Conservation (phyloP, 2,797 vertebrate species). For the Mus minutoides region DNA sequence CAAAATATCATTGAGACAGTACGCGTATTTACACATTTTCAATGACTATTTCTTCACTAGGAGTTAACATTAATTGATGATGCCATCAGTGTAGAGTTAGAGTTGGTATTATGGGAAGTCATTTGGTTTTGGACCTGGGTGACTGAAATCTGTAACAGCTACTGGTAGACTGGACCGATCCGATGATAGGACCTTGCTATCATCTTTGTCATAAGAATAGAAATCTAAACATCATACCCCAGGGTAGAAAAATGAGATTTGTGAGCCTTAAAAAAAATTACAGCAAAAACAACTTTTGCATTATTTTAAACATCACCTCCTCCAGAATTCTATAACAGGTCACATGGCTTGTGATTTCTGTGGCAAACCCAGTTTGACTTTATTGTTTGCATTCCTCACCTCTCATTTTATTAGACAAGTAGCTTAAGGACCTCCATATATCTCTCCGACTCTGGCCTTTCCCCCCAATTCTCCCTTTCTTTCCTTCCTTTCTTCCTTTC, state of each 20-base stretch:
- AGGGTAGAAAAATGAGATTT: background rate
- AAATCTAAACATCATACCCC: constrained; percentile 29
- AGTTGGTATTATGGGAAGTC: background rate
- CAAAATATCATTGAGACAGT: background rate
- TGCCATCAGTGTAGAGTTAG: background rate
- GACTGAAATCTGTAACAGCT: background rate
- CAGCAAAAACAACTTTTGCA: background rate
- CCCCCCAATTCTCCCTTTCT: too few species aligned
- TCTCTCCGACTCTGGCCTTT: background rate
- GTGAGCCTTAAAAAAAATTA: background rate
- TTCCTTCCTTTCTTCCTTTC: too few species aligned
- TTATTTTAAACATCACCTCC: background rate
- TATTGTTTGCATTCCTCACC: background rate
- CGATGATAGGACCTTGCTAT: background rate
- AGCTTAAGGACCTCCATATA: background rate
- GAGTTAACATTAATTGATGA: background rate
- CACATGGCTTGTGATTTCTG: background rate
- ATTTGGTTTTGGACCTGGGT: background rate
- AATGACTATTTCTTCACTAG: background rate
- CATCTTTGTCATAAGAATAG: background rate
- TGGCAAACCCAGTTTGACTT: background rate
- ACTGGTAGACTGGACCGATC: background rate
- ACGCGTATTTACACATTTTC: background rate
- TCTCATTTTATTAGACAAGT: constrained; percentile 2
- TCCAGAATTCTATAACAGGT: background rate